Conservation (phyloP, 2,113 vertebrate species). For the Oenanthe oenanthe region DNA sequence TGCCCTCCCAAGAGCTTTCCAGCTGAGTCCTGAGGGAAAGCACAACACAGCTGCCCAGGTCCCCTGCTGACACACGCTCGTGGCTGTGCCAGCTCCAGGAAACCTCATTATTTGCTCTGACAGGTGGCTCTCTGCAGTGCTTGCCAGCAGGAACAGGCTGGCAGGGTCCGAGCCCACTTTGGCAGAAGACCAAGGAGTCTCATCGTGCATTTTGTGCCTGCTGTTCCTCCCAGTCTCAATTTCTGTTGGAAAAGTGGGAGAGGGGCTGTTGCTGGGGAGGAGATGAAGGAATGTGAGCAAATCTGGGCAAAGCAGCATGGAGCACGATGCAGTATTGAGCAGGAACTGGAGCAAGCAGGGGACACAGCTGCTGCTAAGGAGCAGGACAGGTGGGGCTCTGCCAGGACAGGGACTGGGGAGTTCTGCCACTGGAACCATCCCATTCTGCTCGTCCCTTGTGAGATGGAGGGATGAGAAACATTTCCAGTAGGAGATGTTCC, state of each 20-base stretch:
- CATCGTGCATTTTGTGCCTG: not conserved
- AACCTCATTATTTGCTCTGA: not conserved
- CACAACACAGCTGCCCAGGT: not conserved
- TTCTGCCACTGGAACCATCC: not conserved
- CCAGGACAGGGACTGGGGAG: too few relatives aligned
- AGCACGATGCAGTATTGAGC: not conserved
- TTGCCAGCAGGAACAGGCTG: not conserved
- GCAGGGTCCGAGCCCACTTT: not conserved
- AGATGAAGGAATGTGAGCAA: not conserved
- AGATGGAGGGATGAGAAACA: not conserved
- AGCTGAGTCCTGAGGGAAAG: not conserved
- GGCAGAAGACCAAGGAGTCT: not conserved
- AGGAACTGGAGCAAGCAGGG: not conserved
- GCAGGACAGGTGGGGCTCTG: fast-evolving
- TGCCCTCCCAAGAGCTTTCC: not conserved
- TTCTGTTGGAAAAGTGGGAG: not conserved
- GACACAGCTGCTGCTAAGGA: not conserved
- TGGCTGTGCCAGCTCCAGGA: not conserved
- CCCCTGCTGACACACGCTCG: not conserved
- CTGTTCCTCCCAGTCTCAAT: not conserved
- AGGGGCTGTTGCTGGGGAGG: not conserved
- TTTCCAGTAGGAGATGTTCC: not conserved
- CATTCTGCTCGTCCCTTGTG: not conserved
- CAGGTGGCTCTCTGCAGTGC: not conserved
- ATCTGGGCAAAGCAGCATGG: not conserved